Evolutionary conservation across 1,140 invertebrate species (phyloP), one percentile per base, ranked within the genome.

Genomic region (Chironomus striatipennis): DNA sequence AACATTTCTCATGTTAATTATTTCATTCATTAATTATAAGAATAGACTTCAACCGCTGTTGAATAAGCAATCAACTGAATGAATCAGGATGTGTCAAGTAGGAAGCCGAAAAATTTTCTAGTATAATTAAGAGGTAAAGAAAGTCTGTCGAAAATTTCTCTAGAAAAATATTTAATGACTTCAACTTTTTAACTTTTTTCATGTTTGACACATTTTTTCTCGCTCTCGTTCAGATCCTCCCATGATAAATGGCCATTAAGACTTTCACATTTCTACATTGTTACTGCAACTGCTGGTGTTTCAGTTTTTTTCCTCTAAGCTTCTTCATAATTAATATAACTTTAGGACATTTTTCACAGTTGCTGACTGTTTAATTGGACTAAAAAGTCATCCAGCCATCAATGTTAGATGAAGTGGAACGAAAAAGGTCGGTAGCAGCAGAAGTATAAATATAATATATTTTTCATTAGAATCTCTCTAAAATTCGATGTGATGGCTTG

Each of bases 231-330:
- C 47, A n/a, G 47, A 57, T 57, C 47, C 47, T 57, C n/a, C 4
- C 4, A 57, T 57, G 47, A 57, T 57, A 57, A 57, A 57, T 57
- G 47, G n/a, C 47, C 47, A 57, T 57, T n/a, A n/a, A 57, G n/a
- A 57, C 47, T 57, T 57, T 57, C 47, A 47, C 12, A 57, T 12
- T 57, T 57, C n/a, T n/a, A 12, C 12, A 12, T 57, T 12, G 4
- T 57, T 15, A 15, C 47, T 57, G 12, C n/a, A n/a, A 12, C 43
- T 47, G 24, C 24, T 34, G 24, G 2, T 34, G 24, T 34, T 34
- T 34, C 24, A 34, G 24, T 34, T 2, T 34, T 34, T 34, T 34
- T 34, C 5, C 5, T 5, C 24, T 34, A 2, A 2, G 24, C 24
- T 34, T 34, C 24, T 34, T 34, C 24, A 34, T 34, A 34, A 9